A percentile compares a stretch with the other conserved stretches of the same genome.
These are phyloP conservation scores for Laspeyria flexula DNA, from an alignment of 2,888 invertebrate species.

Conservation along the genomic window DNA sequence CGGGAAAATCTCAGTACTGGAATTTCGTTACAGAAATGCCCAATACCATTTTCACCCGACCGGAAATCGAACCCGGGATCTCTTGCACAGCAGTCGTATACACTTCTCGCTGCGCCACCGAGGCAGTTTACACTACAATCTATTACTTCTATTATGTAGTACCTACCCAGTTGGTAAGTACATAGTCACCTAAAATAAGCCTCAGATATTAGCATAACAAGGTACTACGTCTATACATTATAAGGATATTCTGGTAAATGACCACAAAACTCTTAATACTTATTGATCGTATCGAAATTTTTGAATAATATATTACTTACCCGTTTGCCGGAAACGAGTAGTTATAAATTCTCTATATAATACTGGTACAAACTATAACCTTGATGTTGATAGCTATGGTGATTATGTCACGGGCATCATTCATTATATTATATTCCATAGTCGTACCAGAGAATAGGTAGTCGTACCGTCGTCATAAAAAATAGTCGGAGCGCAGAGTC, in stretches of 20 bases:
- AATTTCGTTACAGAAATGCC: no score
- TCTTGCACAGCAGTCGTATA: no score
- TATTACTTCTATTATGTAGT: no score
- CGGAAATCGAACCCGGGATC: no score
- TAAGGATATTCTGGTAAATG: neutral
- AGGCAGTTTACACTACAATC: no score
- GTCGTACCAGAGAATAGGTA: conserved; percentile 49
- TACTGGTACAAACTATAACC: conserved; percentile 39
- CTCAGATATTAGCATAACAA: neutral
- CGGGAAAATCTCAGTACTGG: no score
- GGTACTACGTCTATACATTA: neutral
- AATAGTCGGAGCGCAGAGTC: conserved; percentile 31
- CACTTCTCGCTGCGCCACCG: no score
- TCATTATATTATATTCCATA: conserved; percentile 49
- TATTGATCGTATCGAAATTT: conserved; percentile 21
- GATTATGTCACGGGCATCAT: conserved; percentile 57
- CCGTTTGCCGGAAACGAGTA: conserved; percentile 55
- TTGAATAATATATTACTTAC: conserved; percentile 23
- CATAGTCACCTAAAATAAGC: no score
- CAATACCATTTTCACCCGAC: no score
- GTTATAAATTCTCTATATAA: conserved; percentile 53
- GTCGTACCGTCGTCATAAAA: no score
- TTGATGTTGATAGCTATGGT: conserved; percentile 54
- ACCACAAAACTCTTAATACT: neutral
- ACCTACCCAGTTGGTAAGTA: neutral